phyloP scores from a whole-genome alignment of 2,797 vertebrate genomes.

The Garrulus glandarius region DNA sequence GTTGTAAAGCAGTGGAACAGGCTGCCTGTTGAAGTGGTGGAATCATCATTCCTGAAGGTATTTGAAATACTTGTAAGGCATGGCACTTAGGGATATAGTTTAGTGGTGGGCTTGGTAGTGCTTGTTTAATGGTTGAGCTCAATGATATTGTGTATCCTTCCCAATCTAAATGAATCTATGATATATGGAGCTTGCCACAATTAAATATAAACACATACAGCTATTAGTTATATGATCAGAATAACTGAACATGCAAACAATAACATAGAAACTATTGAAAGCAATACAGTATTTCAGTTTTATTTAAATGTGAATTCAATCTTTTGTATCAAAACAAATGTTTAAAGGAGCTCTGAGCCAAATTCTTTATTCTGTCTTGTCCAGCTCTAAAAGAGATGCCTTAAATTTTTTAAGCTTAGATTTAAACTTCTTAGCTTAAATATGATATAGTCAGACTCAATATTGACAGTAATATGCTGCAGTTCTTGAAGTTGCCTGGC shows the following conservation, averaged over 20 bases:
- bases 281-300: background rate
- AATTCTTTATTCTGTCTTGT: background rate
- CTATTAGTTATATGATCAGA: background rate
- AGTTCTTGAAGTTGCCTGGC: background rate
- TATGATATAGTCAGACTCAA: background rate
- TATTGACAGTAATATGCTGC: background rate
- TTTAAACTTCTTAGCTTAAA: background rate
- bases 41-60: background rate
- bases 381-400: background rate
- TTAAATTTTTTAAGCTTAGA: background rate
- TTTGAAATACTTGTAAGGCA: background rate
- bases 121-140: background rate
- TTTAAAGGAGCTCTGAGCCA: background rate
- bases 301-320: background rate
- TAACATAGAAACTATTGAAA: background rate
- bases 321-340: background rate
- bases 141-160: background rate
- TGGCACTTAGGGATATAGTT: background rate
- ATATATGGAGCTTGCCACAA: background rate
- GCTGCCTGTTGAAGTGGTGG: background rate
- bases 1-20: background rate
- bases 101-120: background rate
- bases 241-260: background rate
- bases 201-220: background rate
- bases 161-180: background rate